These are phyloP conservation scores for Drosophila subobscura DNA, from an alignment of 1,140 invertebrate genomes.

Conservation along the genomic window DNA sequence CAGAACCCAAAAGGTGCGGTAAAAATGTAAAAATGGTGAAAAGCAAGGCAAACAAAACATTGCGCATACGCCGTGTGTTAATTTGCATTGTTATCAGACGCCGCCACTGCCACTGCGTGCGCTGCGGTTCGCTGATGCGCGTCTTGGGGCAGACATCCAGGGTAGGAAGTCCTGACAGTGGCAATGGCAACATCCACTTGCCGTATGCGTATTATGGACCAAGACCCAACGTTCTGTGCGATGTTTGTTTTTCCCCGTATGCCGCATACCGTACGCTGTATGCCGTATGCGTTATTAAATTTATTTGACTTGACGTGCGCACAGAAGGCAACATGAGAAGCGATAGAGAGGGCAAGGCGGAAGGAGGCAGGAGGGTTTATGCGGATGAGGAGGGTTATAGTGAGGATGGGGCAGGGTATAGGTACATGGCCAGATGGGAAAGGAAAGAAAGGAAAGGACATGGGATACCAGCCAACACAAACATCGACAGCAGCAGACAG, in stretches of 20 bases:
- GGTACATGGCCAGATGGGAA: constrained; percentile 11
- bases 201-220: constrained; percentile 65
- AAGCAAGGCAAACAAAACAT: constrained; percentile 56
- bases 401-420: constrained; percentile 10
- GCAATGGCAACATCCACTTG: constrained; percentile 21
- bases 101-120: constrained; percentile 24
- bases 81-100: constrained; percentile 78
- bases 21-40: constrained; percentile 42
- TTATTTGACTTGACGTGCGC: constrained; percentile 80
- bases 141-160: constrained; percentile 59
- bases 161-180: constrained; percentile 6
- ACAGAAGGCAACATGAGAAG: constrained; percentile 16
- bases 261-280: constrained; percentile 63
- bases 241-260: constrained; percentile 48
- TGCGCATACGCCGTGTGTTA: constrained; percentile 67
- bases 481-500: constrained; percentile 34
- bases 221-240: constrained; percentile 8
- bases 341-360: neutral
- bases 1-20: constrained; percentile 66
- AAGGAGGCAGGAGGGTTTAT: neutral
- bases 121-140: constrained; percentile 65
- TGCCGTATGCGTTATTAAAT: constrained; percentile 80
- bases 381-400: constrained; percentile 7
- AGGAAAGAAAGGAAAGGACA: constrained; percentile 22
- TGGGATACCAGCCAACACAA: constrained; percentile 39